These are phyloP conservation scores for Siderastrea siderea DNA, from an alignment of 92 coral and sea anemone species.

Conservation along the genomic window DNA sequence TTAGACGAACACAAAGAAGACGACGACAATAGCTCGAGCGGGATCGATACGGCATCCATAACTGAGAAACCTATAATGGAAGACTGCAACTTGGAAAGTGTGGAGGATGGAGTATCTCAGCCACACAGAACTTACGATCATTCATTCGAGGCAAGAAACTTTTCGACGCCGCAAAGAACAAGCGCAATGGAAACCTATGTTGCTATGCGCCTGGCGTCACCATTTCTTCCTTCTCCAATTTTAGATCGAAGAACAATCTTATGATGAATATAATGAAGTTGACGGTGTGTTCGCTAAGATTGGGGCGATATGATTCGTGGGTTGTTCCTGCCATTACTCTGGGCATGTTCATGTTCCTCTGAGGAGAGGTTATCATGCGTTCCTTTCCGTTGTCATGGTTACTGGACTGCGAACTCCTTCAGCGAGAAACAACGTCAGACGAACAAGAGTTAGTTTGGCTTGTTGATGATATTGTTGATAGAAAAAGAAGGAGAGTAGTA, in stretches of 20 bases:
- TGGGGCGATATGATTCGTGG: too few species aligned
- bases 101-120: conserved; percentile 6
- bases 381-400: too few species aligned
- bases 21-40: conserved; percentile 37
- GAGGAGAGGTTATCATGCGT: too few species aligned
- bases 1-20: conserved; percentile 27
- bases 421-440: too few species aligned
- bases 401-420: too few species aligned
- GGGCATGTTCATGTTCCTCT: too few species aligned
- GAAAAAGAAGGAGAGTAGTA: too few species aligned
- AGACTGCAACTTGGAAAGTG: neutral
- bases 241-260: conserved; percentile 64
- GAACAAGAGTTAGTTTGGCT: too few species aligned
- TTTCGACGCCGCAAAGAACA: conserved; percentile 6
- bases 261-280: neutral
- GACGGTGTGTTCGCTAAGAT: too few species aligned
- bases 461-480: too few species aligned
- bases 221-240: conserved; percentile 55
- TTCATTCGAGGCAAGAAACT: conserved; percentile 31
- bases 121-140: conserved; percentile 24
- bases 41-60: conserved; percentile 24
- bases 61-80: conserved; percentile 27
- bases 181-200: conserved; percentile 42
- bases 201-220: conserved; percentile 70
- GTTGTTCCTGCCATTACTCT: too few species aligned